A percentile compares a stretch with the other conserved stretches of the same genome.
Evolutionary conservation across 2,888 invertebrate genomes (phyloP).

Genomic region (Chalcis sispes): DNA sequence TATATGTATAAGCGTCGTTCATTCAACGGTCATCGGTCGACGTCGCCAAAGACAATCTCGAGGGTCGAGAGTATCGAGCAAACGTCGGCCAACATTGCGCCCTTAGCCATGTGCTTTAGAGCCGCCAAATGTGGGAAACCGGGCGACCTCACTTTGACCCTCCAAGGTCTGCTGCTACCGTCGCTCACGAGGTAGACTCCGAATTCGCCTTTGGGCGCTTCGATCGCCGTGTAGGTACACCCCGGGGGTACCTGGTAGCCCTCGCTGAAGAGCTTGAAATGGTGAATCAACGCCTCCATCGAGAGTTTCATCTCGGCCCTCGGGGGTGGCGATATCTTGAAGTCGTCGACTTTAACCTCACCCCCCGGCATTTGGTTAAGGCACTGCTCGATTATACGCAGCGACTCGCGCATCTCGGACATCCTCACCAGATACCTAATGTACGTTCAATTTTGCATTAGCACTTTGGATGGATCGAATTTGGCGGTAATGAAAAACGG

Average conservation of each 20-base stretch:
- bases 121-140: conserved; percentile 92
- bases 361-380: conserved; percentile 98
- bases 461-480: no score
- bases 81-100: conserved; percentile 84
- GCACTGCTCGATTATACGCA: conserved; percentile 96
- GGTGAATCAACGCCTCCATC: conserved; percentile 99
- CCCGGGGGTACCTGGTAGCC: conserved; percentile 98
- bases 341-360: conserved; percentile 95
- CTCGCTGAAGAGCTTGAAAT: conserved; percentile 98
- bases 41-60: conserved; percentile 94
- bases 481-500: no score
- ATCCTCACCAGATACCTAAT: conserved; percentile 92
- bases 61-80: conserved; percentile 97
- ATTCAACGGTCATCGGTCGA: conserved; percentile 84
- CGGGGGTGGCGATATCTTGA: conserved; percentile 93
- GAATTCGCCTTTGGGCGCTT: conserved; percentile 98
- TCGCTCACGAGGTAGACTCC: conserved; percentile 98
- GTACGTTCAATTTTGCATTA: no score
- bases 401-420: conserved; percentile 96
- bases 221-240: conserved; percentile 94
- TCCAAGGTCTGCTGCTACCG: conserved; percentile 95
- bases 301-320: conserved; percentile 97
- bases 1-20: neutral
- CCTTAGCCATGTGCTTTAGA: conserved; percentile 90
- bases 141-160: conserved; percentile 93